These are phyloP conservation scores for Argyrosomus regius DNA, from an alignment of 2,797 vertebrate species.

Conservation along the genomic window DNA sequence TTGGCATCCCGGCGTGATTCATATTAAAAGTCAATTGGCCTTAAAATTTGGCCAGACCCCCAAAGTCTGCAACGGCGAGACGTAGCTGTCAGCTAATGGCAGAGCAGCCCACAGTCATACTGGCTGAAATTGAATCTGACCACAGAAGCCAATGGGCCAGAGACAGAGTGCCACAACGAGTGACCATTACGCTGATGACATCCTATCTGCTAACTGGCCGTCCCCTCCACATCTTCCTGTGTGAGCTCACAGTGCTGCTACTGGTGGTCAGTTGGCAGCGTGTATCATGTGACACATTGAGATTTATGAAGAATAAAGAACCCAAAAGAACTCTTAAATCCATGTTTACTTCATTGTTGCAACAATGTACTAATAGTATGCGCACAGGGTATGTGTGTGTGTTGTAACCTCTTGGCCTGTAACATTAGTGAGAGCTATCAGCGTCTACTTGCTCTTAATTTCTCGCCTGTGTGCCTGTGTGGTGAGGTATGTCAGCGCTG, in stretches of 20 bases:
- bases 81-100: constrained; percentile 80
- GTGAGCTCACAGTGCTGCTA: not conserved
- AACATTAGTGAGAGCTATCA: constrained; percentile 76
- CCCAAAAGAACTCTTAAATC: constrained; percentile 9
- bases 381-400: not conserved
- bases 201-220: constrained; percentile 58
- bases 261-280: constrained; percentile 1
- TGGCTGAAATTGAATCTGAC: constrained; percentile 86
- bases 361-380: not conserved
- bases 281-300: constrained; percentile 24
- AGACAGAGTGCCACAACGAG: constrained; percentile 74
- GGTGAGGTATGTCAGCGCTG: constrained; percentile 80
- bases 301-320: constrained; percentile 30
- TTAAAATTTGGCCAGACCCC: constrained; percentile 87
- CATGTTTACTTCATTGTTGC: not conserved
- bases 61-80: constrained; percentile 77
- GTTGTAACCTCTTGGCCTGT: constrained; percentile 58
- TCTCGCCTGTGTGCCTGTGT: constrained; percentile 84
- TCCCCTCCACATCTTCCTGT: not conserved
- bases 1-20: constrained; percentile 84
- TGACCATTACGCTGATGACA: constrained; percentile 83
- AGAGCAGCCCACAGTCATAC: constrained; percentile 73
- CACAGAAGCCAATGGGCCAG: constrained; percentile 83
- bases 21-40: constrained; percentile 90
- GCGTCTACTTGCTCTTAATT: constrained; percentile 79